phyloP scores from a whole-genome alignment of 2,888 invertebrate species.

The Chorisops tibialis region DNA sequence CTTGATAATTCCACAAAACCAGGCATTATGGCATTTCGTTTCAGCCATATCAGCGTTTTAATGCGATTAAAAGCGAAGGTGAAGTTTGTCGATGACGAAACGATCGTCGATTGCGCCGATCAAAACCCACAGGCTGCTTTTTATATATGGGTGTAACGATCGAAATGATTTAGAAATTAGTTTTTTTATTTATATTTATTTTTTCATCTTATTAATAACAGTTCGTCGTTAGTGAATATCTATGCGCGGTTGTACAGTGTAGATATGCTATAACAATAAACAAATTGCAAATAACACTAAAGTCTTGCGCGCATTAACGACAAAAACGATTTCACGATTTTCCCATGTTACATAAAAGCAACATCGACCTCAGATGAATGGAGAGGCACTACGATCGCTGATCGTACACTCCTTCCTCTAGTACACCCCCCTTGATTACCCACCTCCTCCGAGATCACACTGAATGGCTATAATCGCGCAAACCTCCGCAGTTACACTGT shows the following conservation, averaged over 20 bases:
- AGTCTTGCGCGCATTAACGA: neutral
- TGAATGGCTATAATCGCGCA: neutral
- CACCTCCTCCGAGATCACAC: neutral
- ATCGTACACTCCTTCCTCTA: too few relatives aligned
- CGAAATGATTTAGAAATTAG: neutral
- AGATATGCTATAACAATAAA: neutral
- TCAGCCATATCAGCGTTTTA: too few relatives aligned
- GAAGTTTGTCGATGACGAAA: too few relatives aligned
- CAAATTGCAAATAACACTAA: conserved; percentile 12
- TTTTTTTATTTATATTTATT: neutral
- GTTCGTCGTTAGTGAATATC: too few relatives aligned
- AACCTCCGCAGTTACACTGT: neutral
- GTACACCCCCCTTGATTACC: neutral
- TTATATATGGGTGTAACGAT: too few relatives aligned
- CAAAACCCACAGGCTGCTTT: too few relatives aligned
- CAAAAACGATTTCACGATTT: conserved; percentile 25
- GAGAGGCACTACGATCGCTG: neutral
- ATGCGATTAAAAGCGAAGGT: too few relatives aligned
- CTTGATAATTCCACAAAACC: too few relatives aligned
- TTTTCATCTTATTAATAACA: too few relatives aligned
- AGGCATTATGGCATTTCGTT: too few relatives aligned
- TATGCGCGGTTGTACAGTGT: neutral
- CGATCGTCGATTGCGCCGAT: too few relatives aligned
- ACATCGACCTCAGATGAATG: conserved; percentile 27
- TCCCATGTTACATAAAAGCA: conserved; percentile 27